phyloP scores from a whole-genome alignment of 2,888 invertebrate genomes.

The Perizoma flavofasciatum region DNA sequence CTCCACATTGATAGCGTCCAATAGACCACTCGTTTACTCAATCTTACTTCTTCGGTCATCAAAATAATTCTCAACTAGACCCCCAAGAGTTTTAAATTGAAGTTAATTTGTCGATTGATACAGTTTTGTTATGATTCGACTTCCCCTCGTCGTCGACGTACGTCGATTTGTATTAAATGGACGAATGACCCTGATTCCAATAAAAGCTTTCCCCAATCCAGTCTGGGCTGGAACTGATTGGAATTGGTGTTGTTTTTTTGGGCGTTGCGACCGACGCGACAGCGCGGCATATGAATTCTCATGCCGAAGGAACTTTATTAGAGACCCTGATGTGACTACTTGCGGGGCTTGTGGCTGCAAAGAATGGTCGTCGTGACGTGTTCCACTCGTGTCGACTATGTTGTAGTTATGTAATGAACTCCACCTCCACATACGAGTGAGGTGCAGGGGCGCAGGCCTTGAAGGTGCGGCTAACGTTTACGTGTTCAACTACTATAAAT shows the following conservation, averaged over 20 bases:
- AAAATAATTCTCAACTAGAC: neutral
- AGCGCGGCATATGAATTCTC: too few species aligned
- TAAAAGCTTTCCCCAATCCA: slow-evolving; percentile 11
- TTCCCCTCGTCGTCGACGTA: neutral
- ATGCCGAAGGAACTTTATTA: slow-evolving; percentile 1
- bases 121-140: neutral
- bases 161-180: neutral
- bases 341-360: neutral
- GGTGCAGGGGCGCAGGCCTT: neutral
- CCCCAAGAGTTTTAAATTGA: neutral
- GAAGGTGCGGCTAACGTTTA: slow-evolving; percentile 8
- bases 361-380: neutral
- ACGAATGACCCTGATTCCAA: slow-evolving; percentile 11
- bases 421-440: too few species aligned
- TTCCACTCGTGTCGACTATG: neutral
- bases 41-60: neutral
- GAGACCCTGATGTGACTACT: neutral
- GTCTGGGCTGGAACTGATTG: slow-evolving; percentile 6
- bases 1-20: slow-evolving; percentile 10
- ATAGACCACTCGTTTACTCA: slow-evolving; percentile 10
- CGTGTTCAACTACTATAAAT: slow-evolving; percentile 7
- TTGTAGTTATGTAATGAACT: too few species aligned
- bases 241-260: slow-evolving; percentile 14
- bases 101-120: neutral
- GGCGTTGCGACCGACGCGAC: neutral